Evolutionary conservation across 2,888 invertebrate species (phyloP).

Genomic region (Coecobrya sp.): DNA sequence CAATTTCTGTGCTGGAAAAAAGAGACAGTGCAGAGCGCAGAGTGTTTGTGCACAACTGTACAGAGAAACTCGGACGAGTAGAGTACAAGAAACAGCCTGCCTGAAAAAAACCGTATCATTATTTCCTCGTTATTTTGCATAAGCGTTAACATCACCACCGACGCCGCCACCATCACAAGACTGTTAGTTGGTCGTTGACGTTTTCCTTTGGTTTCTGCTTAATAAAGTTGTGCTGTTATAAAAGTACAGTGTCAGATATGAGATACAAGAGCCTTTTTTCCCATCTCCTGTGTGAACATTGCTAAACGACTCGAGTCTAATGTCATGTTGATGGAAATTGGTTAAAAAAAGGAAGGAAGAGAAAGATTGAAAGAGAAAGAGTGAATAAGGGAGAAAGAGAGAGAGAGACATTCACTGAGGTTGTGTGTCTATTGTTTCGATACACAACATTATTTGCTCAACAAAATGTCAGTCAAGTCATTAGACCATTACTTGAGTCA

Average conservation of each 20-base stretch:
- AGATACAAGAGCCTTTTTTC: not conserved
- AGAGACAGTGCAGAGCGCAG: not conserved
- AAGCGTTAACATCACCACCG: not conserved
- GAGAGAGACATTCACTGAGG: conserved; percentile 7
- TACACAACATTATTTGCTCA: conserved; percentile 54
- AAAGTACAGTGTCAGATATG: not conserved
- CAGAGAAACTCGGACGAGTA: not conserved
- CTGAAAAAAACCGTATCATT: conserved; percentile 43
- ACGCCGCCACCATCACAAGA: not conserved
- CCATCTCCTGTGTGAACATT: conserved; percentile 20
- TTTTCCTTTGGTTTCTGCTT: not conserved
- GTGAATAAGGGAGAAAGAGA: not conserved
- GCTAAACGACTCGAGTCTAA: conserved; percentile 54
- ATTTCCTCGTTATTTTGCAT: conserved; percentile 56
- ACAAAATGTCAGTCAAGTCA: conserved; percentile 69
- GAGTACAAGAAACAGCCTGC: not conserved
- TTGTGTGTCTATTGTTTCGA: conserved; percentile 50
- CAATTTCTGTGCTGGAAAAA: not conserved
- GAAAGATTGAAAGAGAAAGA: not conserved
- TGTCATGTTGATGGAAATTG: conserved; percentile 51
- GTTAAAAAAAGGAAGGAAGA: conserved; percentile 7
- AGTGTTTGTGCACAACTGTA: not conserved
- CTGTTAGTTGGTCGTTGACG: conserved; percentile 39
- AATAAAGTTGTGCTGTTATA: not conserved
- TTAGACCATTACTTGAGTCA: conserved; percentile 45